Percentiles rank a stretch among this genome's conserved stretches.
These are phyloP conservation scores for Akabosia matsudoensis DNA, from an alignment of 1,140 invertebrate species.

Conservation along the genomic window DNA sequence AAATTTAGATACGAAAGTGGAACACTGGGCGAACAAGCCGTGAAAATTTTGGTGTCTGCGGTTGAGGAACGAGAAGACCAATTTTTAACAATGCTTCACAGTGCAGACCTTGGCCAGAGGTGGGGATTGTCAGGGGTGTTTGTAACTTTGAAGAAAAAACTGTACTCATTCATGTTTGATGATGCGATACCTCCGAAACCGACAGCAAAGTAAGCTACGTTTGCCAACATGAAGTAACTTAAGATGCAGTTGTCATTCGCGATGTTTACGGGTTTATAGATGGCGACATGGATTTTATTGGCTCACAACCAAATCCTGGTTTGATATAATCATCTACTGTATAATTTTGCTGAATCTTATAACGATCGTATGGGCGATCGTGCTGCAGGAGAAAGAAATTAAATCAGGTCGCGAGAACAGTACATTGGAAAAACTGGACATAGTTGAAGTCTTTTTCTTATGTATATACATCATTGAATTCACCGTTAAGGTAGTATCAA, in stretches of 20 bases:
- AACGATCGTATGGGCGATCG: too few species aligned
- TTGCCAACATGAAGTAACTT: too few species aligned
- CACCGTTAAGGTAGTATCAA: too few species aligned
- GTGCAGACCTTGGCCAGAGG: constrained; percentile 11
- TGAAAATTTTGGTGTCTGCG: constrained; percentile 4
- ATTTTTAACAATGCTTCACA: constrained; percentile 32
- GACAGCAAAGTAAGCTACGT: background rate
- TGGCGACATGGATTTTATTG: constrained; percentile 24
- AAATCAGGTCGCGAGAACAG: too few species aligned
- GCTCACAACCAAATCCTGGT: constrained; percentile 33
- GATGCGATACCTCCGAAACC: constrained; percentile 21
- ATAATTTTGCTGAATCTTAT: constrained; percentile 30
- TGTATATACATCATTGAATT: too few species aligned
- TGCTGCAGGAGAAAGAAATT: too few species aligned
- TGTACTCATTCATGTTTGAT: constrained; percentile 3
- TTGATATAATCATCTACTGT: constrained; percentile 36
- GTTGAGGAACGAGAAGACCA: constrained; percentile 1
- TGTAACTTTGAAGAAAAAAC: constrained; percentile 18
- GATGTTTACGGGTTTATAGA: too few species aligned
- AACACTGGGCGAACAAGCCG: constrained; percentile 2
- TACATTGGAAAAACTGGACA: too few species aligned
- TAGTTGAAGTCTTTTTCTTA: too few species aligned
- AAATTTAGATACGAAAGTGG: constrained; percentile 8
- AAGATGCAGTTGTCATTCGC: too few species aligned
- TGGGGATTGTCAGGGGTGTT: constrained; percentile 28